phyloP scores from a whole-genome alignment of 2,113 vertebrate species.

The Beaufortia kweichowensis region DNA sequence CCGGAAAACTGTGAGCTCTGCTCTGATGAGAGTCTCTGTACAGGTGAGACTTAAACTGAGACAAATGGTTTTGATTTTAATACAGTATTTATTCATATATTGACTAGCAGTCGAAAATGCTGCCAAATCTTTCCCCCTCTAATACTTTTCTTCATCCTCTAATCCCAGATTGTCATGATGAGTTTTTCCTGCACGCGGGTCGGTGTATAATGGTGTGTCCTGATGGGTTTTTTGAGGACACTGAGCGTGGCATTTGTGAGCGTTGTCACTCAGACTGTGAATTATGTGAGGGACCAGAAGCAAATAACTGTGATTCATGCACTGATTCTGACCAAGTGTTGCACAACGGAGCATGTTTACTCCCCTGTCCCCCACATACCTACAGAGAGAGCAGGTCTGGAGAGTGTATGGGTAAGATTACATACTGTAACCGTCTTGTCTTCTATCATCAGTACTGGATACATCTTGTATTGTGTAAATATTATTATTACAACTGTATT shows the following conservation, averaged over 20 bases:
- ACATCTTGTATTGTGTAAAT: background rate
- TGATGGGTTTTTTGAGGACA: conserved; percentile 72
- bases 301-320: conserved; percentile 78
- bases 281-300: conserved; percentile 75
- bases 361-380: conserved; percentile 74
- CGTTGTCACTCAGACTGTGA: conserved; percentile 79
- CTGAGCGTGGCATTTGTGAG: conserved; percentile 66
- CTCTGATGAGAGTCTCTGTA: conserved; percentile 73
- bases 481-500: too few species aligned
- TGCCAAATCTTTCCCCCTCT: too few species aligned
- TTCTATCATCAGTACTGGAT: background rate
- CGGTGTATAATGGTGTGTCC: conserved; percentile 79
- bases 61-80: background rate
- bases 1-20: conserved; percentile 82
- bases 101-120: too few species aligned
- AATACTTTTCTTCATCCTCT: background rate
- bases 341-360: conserved; percentile 73
- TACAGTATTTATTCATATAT: too few species aligned
- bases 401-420: conserved; percentile 83
- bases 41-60: conserved; percentile 72
- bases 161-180: conserved; percentile 76
- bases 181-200: conserved; percentile 74
- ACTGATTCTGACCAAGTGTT: conserved; percentile 49
- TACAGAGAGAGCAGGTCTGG: conserved; percentile 71
- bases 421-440: background rate